Percentiles rank a stretch among this genome's conserved stretches.
These are phyloP conservation scores for Drosophila tristis DNA, from an alignment of 1,140 invertebrate species.

Conservation along the genomic window DNA sequence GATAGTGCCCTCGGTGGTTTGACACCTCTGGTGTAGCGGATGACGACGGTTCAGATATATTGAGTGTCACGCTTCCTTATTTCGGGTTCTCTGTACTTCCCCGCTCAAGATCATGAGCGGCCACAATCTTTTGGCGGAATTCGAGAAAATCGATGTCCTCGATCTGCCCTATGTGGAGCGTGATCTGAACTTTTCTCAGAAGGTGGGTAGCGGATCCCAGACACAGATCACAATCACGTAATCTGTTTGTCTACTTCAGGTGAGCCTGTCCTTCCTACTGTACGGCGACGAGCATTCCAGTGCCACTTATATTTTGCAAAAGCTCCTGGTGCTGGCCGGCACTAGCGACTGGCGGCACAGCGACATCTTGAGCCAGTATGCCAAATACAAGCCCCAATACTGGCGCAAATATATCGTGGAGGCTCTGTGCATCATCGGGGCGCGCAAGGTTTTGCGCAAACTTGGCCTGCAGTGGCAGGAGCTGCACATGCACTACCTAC, in stretches of 20 bases:
- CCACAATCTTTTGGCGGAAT: conserved; percentile 27
- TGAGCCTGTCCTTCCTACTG: conserved; percentile 64
- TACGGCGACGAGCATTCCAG: conserved; percentile 57
- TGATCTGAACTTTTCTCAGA: conserved; percentile 65
- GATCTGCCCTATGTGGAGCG: conserved; percentile 70
- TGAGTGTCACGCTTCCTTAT: neutral
- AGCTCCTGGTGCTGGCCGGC: conserved; percentile 40
- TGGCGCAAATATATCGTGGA: conserved; percentile 69
- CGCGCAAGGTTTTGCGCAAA: conserved; percentile 60
- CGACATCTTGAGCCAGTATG: conserved; percentile 63
- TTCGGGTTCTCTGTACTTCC: conserved; percentile 31
- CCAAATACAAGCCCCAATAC: conserved; percentile 37
- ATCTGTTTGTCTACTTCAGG: conserved; percentile 19
- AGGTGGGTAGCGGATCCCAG: conserved; percentile 29
- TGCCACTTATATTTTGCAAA: conserved; percentile 64
- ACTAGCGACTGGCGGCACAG: conserved; percentile 16
- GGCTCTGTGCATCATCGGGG: conserved; percentile 67
- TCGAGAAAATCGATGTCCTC: conserved; percentile 50
- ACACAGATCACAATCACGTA: neutral
- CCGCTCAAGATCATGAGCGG: conserved; percentile 11
- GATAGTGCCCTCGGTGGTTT: too few relatives aligned
- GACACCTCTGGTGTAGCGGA: too few relatives aligned
- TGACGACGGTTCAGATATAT: too few relatives aligned
- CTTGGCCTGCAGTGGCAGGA: conserved; percentile 65
- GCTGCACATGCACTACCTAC: conserved; percentile 64